Evolutionary conservation across 2,888 invertebrate species (phyloP).

Genomic region (Clostera curtula): DNA sequence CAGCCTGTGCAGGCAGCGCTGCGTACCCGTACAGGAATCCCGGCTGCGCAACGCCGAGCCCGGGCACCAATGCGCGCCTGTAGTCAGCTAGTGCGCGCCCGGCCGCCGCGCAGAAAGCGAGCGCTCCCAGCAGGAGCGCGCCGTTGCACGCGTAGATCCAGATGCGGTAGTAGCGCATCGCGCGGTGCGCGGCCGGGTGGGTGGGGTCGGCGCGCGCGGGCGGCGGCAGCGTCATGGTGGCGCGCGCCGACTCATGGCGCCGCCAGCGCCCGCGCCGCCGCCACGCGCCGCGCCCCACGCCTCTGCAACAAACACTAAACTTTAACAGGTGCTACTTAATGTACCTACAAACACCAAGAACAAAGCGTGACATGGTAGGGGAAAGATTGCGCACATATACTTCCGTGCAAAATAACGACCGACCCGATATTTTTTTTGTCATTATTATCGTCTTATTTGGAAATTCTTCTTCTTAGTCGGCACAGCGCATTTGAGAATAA

Average conservation of each 20-base stretch:
- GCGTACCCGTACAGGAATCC: conserved; percentile 90
- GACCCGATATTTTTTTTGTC: too few relatives aligned
- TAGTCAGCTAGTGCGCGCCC: conserved; percentile 83
- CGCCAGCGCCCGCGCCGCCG: conserved; percentile 73
- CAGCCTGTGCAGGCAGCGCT: conserved; percentile 83
- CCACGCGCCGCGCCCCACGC: conserved; percentile 74
- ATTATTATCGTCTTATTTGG: too few relatives aligned
- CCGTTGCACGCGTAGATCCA: conserved; percentile 96
- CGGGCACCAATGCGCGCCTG: conserved; percentile 81
- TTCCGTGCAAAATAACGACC: too few relatives aligned
- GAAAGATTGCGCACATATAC: too few relatives aligned
- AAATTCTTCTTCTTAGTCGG: too few relatives aligned
- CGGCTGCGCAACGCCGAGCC: conserved; percentile 84
- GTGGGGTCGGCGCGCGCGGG: conserved; percentile 70
- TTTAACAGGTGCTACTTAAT: too few relatives aligned
- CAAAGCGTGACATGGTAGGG: too few relatives aligned
- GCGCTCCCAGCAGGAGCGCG: conserved; percentile 87
- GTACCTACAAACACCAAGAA: too few relatives aligned
- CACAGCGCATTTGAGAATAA: too few relatives aligned
- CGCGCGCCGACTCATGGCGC: conserved; percentile 74
- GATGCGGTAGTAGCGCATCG: conserved; percentile 88
- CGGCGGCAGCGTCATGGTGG: conserved; percentile 76
- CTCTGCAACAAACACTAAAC: conserved; percentile 62
- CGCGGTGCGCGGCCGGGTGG: conserved; percentile 75
- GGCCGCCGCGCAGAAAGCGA: conserved; percentile 86